These are phyloP conservation scores for Drosophila lutescens DNA, from an alignment of 2,888 invertebrate species.

Conservation along the genomic window DNA sequence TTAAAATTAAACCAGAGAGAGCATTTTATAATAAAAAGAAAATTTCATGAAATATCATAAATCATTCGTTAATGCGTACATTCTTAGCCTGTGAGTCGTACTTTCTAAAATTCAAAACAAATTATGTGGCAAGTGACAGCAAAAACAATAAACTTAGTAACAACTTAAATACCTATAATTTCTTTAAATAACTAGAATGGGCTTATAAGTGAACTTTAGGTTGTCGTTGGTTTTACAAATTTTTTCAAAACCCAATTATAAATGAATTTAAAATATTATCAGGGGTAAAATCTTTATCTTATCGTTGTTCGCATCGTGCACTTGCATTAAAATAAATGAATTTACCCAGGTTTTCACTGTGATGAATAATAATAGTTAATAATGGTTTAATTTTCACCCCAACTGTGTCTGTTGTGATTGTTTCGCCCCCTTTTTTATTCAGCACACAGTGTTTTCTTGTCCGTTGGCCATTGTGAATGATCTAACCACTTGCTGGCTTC, in stretches of 20 bases:
- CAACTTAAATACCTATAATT: neutral
- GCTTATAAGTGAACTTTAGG: too few species aligned
- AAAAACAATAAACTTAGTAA: neutral
- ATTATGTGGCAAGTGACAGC: slow-evolving; percentile 2
- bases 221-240: too few species aligned
- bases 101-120: slow-evolving; percentile 5
- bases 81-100: neutral
- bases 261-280: too few species aligned
- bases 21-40: neutral
- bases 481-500: slow-evolving; percentile 74
- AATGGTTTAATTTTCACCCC: slow-evolving; percentile 12
- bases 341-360: slow-evolving; percentile 6
- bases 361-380: slow-evolving; percentile 9
- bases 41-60: neutral
- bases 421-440: slow-evolving; percentile 47
- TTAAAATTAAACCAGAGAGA: neutral
- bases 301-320: neutral
- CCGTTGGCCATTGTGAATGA: slow-evolving; percentile 59
- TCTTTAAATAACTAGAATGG: neutral
- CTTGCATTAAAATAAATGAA: neutral
- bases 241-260: too few species aligned
- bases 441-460: slow-evolving; percentile 40
- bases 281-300: too few species aligned
- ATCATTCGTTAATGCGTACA: neutral
- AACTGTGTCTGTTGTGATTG: slow-evolving; percentile 15